phyloP scores from a whole-genome alignment of 2,797 vertebrate genomes.

The Crax fasciolata region DNA sequence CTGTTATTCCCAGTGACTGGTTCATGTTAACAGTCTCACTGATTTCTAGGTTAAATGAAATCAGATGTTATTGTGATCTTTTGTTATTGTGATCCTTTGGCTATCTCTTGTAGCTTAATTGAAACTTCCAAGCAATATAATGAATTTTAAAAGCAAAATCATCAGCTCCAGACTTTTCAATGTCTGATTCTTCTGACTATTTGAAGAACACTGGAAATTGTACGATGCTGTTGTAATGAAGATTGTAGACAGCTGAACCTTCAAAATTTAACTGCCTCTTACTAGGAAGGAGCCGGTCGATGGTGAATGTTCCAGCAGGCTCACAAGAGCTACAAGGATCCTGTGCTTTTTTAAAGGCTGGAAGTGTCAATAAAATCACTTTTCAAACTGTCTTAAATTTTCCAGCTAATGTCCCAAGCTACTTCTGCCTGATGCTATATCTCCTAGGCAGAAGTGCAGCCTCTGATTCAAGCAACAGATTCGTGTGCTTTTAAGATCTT shows the following conservation, averaged over 20 bases:
- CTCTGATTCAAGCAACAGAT: constrained; percentile 48
- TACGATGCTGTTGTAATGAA: not conserved
- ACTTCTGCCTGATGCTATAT: not conserved
- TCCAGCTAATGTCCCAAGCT: not conserved
- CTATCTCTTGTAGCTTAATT: not conserved
- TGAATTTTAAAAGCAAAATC: not conserved
- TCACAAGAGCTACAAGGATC: not conserved
- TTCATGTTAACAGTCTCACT: not conserved
- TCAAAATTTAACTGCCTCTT: not conserved
- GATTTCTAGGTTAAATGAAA: no score
- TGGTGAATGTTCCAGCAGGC: not conserved
- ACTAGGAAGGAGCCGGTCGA: not conserved
- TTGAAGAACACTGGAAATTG: not conserved
- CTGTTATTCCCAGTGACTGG: no score
- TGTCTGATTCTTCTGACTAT: not conserved
- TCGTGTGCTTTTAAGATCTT: constrained; percentile 35
- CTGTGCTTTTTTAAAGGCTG: not conserved
- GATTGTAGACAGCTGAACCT: not conserved
- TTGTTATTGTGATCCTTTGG: not conserved
- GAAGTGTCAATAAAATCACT: not conserved
- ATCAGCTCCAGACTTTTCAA: not conserved
- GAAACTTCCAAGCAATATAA: not conserved
- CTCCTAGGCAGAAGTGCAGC: constrained; percentile 3
- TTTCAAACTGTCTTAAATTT: not conserved
- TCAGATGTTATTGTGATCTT: not conserved